phyloP scores from a whole-genome alignment of 2,113 vertebrate species.

The Cricetomys ansorgei region DNA sequence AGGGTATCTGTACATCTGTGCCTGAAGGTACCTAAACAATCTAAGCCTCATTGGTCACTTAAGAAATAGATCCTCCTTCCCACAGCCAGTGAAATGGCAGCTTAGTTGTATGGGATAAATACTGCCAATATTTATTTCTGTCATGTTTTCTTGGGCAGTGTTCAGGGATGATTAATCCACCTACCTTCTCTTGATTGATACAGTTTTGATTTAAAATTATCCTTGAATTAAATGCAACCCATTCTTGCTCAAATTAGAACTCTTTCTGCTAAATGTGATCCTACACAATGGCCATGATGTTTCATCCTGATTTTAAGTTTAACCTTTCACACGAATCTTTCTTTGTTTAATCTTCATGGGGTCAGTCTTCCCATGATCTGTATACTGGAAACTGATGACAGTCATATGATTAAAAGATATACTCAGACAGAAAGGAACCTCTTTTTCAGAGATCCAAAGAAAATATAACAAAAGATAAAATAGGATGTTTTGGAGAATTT shows the following conservation, averaged over 20 bases:
- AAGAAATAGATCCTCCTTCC: neutral
- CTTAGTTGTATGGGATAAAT: neutral
- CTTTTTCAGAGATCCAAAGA: conserved; percentile 24
- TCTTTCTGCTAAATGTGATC: neutral
- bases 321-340: conserved; percentile 15
- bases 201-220: conserved; percentile 39
- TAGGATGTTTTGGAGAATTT: conserved; percentile 19
- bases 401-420: neutral
- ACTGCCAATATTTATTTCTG: neutral
- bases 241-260: conserved; percentile 30
- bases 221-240: neutral
- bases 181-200: neutral
- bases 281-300: neutral
- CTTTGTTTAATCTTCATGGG: neutral
- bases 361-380: neutral
- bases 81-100: neutral
- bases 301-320: neutral
- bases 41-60: neutral
- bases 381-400: neutral
- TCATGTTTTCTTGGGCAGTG: neutral
- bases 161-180: neutral
- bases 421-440: neutral
- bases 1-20: neutral
- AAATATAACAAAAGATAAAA: neutral
- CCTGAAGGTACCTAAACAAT: neutral